Evolutionary conservation across 2,888 invertebrate species (phyloP).

Genomic region (Xestia sexstrigata): DNA sequence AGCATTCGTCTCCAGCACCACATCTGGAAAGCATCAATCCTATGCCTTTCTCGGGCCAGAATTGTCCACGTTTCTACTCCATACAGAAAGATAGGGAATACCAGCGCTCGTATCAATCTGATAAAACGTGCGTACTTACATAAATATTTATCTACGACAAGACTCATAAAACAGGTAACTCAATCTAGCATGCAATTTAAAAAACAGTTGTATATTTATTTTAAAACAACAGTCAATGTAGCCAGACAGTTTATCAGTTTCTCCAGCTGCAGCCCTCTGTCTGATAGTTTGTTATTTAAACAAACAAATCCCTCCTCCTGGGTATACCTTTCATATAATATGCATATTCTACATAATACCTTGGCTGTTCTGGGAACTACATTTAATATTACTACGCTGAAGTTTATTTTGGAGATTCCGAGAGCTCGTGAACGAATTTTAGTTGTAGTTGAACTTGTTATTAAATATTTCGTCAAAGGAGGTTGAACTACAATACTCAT

Average conservation of each 20-base stretch:
- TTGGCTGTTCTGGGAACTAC: slow-evolving; percentile 1
- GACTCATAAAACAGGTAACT: background rate
- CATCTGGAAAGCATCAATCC: too few species aligned
- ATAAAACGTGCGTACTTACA: too few species aligned
- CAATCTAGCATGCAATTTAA: background rate
- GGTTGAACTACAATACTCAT: background rate
- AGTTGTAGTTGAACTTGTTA: background rate
- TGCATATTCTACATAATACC: slow-evolving; percentile 39
- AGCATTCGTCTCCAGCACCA: too few species aligned
- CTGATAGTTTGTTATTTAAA: slow-evolving; percentile 34
- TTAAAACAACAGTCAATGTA: slow-evolving; percentile 6
- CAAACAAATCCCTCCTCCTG: slow-evolving; percentile 35
- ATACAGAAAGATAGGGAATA: too few species aligned
- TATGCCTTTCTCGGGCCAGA: too few species aligned
- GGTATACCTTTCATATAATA: slow-evolving; percentile 21
- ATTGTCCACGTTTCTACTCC: too few species aligned
- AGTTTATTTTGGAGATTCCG: slow-evolving; percentile 8
- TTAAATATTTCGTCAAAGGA: background rate
- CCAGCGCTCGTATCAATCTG: too few species aligned
- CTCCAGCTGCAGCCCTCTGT: background rate
- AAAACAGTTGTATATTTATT: background rate
- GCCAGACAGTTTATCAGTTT: slow-evolving; percentile 27
- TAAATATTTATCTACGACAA: too few species aligned
- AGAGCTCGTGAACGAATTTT: slow-evolving; percentile 12
- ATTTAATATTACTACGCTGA: background rate